Evolutionary conservation across 2,888 invertebrate species (phyloP).

Genomic region (Calephelis perditalis): DNA sequence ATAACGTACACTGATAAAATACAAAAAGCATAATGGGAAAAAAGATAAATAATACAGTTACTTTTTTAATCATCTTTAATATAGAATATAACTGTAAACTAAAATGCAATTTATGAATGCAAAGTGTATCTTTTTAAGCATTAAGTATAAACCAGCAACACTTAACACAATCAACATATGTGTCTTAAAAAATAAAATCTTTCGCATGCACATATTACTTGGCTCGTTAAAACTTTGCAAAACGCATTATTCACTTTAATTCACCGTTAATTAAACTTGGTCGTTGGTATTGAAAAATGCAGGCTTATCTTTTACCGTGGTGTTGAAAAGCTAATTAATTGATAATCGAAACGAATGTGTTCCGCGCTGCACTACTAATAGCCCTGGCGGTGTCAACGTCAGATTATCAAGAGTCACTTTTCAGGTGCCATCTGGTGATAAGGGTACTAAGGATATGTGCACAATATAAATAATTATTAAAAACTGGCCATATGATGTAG

Average conservation of each 20-base stretch:
- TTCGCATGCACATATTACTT: conserved; percentile 35
- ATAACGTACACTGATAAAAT: too few relatives aligned
- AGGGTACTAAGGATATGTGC: conserved; percentile 25
- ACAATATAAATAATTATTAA: background rate
- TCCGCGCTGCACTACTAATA: conserved; percentile 51
- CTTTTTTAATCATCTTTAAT: too few relatives aligned
- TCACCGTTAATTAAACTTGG: conserved; percentile 55
- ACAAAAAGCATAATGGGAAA: too few relatives aligned
- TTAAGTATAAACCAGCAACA: too few relatives aligned
- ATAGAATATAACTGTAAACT: too few relatives aligned
- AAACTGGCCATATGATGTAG: background rate
- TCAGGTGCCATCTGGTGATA: conserved; percentile 64
- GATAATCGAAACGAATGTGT: conserved; percentile 60
- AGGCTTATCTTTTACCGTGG: conserved; percentile 55
- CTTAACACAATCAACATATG: too few relatives aligned
- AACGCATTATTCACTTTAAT: conserved; percentile 61
- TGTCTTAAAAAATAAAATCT: background rate
- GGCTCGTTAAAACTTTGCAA: conserved; percentile 52
- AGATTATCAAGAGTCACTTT: conserved; percentile 63
- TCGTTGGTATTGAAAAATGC: conserved; percentile 43
- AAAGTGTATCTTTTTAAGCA: too few relatives aligned
- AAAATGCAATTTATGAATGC: too few relatives aligned
- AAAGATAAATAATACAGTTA: too few relatives aligned
- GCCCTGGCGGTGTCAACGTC: conserved; percentile 50
- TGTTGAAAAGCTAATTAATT: conserved; percentile 70